A percentile compares a stretch with the other conserved stretches of the same genome.
These are phyloP conservation scores for Thalassaphorura encarpata DNA, from an alignment of 1,140 invertebrate genomes.

Conservation along the genomic window DNA sequence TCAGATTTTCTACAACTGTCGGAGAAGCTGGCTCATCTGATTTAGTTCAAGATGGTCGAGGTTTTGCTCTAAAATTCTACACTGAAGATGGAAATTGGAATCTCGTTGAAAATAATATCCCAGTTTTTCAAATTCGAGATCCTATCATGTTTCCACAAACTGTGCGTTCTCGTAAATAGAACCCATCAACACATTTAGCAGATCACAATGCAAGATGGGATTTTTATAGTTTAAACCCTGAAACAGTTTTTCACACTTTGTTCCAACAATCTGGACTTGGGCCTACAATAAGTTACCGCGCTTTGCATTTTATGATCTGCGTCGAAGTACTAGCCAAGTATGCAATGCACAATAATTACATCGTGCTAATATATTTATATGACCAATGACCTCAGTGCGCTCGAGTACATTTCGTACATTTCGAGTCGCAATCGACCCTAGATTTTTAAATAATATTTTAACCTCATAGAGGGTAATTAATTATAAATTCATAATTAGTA, in stretches of 20 bases:
- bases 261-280: no score
- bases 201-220: conserved; percentile 46
- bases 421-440: no score
- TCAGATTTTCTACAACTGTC: conserved; percentile 54
- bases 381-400: no score
- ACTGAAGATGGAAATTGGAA: conserved; percentile 50
- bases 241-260: conserved; percentile 45
- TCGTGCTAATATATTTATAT: no score
- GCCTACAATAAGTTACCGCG: no score
- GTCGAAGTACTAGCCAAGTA: no score
- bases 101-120: conserved; percentile 47
- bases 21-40: conserved; percentile 51
- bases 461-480: no score
- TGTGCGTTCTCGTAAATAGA: conserved; percentile 43
- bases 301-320: no score
- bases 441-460: no score
- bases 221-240: conserved; percentile 45
- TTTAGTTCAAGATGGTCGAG: conserved; percentile 38
- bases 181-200: conserved; percentile 36
- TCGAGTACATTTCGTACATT: no score
- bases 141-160: conserved; percentile 43
- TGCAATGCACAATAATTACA: no score
- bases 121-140: conserved; percentile 49
- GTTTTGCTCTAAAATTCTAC: conserved; percentile 50
- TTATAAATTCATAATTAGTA: no score